Conservation (phyloP, 2,797 vertebrate genomes). For the Microctenopoma steveboyesi region DNA sequence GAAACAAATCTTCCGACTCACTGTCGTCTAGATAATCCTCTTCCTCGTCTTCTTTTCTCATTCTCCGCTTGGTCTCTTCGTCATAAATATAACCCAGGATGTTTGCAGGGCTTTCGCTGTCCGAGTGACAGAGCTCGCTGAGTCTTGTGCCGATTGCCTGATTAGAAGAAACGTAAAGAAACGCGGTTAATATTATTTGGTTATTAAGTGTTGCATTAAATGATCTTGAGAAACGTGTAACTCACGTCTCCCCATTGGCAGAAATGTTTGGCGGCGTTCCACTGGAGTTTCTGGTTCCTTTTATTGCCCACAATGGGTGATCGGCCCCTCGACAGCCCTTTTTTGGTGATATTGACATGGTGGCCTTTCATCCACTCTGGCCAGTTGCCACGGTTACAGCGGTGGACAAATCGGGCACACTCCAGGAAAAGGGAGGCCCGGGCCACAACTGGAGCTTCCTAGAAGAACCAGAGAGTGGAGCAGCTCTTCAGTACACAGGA, state of each 20-base stretch:
- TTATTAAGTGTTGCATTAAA: background rate
- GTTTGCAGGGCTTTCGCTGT: conserved; percentile 97
- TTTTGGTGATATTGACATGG: conserved; percentile 97
- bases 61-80: conserved; percentile 95
- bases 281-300: conserved; percentile 97
- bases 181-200: fast-evolving
- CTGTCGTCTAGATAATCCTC: conserved; percentile 99
- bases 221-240: background rate
- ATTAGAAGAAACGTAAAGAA: conserved; percentile 17
- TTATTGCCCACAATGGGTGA: conserved; percentile 97
- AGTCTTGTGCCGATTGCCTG: conserved; percentile 95
- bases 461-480: background rate
- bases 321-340: conserved; percentile 93
- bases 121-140: conserved; percentile 94
- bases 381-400: conserved; percentile 99
- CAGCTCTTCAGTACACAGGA: background rate
- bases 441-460: conserved; percentile 97
- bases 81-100: conserved; percentile 97
- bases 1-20: conserved; percentile 76
- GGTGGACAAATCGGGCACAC: conserved; percentile 96
- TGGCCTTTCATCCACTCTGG: conserved; percentile 99
- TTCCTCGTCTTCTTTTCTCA: conserved; percentile 97
- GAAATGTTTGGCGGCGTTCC: conserved; percentile 98
- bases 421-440: conserved; percentile 96
- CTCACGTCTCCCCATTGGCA: conserved; percentile 99